phyloP scores from a whole-genome alignment of 2,888 invertebrate species.

The Drosophila paranaensis region DNA sequence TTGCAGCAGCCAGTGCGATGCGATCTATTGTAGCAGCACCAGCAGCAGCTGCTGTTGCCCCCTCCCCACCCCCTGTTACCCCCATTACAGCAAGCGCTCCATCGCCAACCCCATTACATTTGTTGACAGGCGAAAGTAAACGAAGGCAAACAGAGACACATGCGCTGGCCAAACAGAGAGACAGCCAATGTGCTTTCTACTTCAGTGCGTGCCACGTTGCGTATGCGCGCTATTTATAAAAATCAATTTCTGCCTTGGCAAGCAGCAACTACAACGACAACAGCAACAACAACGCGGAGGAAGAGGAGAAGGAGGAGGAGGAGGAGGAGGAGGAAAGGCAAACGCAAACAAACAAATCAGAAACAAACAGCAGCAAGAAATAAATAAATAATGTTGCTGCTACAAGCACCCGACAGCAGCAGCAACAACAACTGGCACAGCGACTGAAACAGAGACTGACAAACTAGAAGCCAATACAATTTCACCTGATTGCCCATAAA shows the following conservation, averaged over 20 bases:
- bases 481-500: constrained; percentile 23
- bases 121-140: constrained; percentile 36
- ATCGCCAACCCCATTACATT: neutral
- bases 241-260: constrained; percentile 77
- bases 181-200: constrained; percentile 59
- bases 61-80: too few relatives aligned
- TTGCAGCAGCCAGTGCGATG: constrained; percentile 14
- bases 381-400: constrained; percentile 67
- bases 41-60: constrained; percentile 8
- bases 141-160: constrained; percentile 24
- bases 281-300: neutral
- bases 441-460: neutral
- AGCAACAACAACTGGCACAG: constrained; percentile 12
- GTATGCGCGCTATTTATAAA: constrained; percentile 79
- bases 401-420: constrained; percentile 38
- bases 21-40: neutral
- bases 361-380: constrained; percentile 55
- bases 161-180: constrained; percentile 18
- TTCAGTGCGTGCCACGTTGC: constrained; percentile 77
- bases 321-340: constrained; percentile 19
- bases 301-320: constrained; percentile 15
- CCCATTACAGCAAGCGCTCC: neutral
- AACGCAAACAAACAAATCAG: constrained; percentile 61
- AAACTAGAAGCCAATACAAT: constrained; percentile 26
- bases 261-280: constrained; percentile 35